A percentile compares a stretch with the other conserved stretches of the same genome.
These are phyloP conservation scores for Trissolcus japonicus DNA, from an alignment of 2,888 invertebrate species.

Conservation along the genomic window DNA sequence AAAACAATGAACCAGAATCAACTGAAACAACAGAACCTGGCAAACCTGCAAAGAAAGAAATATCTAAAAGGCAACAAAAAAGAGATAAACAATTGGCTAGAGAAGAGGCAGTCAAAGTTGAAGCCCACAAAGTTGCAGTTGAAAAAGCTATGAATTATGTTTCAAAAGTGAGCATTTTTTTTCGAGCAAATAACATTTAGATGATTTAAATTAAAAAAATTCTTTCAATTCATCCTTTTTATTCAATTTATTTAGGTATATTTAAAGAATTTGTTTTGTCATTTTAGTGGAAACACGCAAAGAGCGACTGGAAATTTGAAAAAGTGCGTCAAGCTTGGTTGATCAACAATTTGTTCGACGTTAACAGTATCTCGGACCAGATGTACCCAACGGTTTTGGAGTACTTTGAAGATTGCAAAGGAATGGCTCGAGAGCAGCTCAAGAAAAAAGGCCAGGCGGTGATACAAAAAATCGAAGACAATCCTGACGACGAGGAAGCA, in stretches of 20 bases:
- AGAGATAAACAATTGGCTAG: conserved; percentile 5
- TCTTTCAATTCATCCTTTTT: no score
- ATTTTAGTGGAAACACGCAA: conserved; percentile 82
- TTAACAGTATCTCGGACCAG: conserved; percentile 79
- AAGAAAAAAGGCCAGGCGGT: conserved; percentile 80
- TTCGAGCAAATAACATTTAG: no score
- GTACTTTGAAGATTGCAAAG: conserved; percentile 84
- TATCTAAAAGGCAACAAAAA: conserved; percentile 16
- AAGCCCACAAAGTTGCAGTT: conserved; percentile 78
- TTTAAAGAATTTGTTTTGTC: no score
- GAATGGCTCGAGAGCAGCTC: conserved; percentile 81
- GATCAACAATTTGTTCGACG: conserved; percentile 82
- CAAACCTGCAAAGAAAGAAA: conserved; percentile 8
- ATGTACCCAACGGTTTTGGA: conserved; percentile 83
- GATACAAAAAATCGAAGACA: conserved; percentile 73
- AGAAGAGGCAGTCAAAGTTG: conserved; percentile 52
- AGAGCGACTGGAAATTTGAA: conserved; percentile 87
- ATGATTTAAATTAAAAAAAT: no score
- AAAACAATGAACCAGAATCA: not conserved
- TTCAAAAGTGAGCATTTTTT: conserved; percentile 72
- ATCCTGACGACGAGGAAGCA: conserved; percentile 68
- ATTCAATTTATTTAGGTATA: no score
- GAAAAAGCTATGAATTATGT: conserved; percentile 82
- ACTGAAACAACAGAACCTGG: conserved; percentile 4
- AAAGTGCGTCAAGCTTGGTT: conserved; percentile 88